Evolutionary conservation across 1,140 invertebrate species (phyloP), one percentile per base, ranked within the genome.

Genomic region (Samia ricini): DNA sequence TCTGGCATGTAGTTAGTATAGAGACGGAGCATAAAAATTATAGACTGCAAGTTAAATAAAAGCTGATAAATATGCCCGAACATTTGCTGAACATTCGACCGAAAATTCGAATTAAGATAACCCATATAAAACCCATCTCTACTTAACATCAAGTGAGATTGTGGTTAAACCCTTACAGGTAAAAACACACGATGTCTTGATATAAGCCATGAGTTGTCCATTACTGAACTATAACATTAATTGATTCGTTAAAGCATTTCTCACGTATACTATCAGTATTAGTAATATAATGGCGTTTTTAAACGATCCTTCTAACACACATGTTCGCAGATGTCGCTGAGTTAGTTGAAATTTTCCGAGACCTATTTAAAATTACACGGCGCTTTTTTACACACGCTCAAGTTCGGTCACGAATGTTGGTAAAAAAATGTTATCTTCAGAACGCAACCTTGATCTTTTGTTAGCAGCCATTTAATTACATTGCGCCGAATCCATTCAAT

Each of bases 301-400:
- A 42, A 15, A 42, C 15, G 33, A 42, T 42, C 33, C 33, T 15
- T 15, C 33, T 42, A 42, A 42, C 15, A 42, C 33, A 42, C 33
- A 42, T 42, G 33, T 42, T 42, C 33, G 7, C 33, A 36, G 66
- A 62, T 61, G 52, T 69, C 67, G 60, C 51, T 65, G 57, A 50
- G 57, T 57, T 51, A 57, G n/a, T 70, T 65, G 68, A 55, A 70
- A 71, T 76, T 79, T 78, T 78, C 57, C 77, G 68, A 63, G 70
- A 72, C 66, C 78, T 77, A 87, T 87, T 89, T 87, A 77, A 80
- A 77, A 87, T 85, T 86, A 82, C 77, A 78, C 78, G 84, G 76
- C 72, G 66, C 72, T 74, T 85, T 89, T 87, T 89, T 86, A 83
- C 71, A 66, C 69, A 67, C 79, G 68, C 62, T 64, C 71, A 72